Evolutionary conservation across 2,113 vertebrate genomes (phyloP).

Genomic region (Myotis yumanensis): DNA sequence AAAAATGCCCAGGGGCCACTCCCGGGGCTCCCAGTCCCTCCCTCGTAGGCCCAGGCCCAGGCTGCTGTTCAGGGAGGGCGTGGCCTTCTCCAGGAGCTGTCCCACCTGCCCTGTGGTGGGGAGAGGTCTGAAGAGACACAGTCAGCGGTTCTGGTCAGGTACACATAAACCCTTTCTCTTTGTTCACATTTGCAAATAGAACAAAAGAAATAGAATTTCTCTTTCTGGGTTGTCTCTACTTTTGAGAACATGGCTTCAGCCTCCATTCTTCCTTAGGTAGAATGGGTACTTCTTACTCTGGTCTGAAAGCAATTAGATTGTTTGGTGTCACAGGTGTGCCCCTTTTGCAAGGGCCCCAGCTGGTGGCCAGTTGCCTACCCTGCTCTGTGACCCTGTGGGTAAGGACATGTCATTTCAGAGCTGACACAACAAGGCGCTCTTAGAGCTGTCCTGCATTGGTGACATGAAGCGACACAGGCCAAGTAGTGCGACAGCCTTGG

Average conservation of each 20-base stretch:
- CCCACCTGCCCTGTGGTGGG: neutral
- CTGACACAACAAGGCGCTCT: neutral
- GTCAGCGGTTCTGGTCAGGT: neutral
- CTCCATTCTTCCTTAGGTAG: neutral
- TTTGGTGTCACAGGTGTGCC: fast-evolving
- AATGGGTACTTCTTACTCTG: neutral
- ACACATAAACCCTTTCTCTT: neutral
- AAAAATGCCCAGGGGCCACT: neutral
- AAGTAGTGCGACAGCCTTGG: neutral
- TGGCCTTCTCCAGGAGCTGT: neutral
- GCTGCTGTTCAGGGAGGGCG: neutral
- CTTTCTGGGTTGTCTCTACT: neutral
- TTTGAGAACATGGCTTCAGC: neutral
- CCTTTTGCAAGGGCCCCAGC: neutral
- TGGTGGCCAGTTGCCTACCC: neutral
- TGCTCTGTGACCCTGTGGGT: neutral
- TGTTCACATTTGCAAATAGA: slow-evolving; percentile 1
- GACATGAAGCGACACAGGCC: neutral
- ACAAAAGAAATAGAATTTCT: neutral
- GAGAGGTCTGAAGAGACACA: neutral
- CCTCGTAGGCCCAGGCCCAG: neutral
- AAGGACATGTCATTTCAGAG: neutral
- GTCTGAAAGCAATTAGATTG: neutral
- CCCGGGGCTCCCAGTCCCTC: fast-evolving
- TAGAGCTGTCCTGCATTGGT: neutral